phyloP scores from a whole-genome alignment of 2,113 vertebrate genomes.

The Ochotona princeps region DNA sequence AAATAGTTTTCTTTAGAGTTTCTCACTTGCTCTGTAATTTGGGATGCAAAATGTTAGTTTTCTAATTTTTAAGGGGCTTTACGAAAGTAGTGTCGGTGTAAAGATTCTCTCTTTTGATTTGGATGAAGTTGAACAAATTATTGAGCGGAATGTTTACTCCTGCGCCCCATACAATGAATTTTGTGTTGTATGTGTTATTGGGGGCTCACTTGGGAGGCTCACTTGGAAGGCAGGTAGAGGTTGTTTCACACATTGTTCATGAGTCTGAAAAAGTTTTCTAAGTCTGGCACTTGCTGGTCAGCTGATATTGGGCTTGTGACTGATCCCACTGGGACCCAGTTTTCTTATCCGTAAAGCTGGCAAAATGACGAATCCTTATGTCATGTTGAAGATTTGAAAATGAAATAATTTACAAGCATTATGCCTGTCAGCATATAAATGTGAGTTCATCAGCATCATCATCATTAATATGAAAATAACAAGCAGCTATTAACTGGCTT shows the following conservation, averaged over 20 bases:
- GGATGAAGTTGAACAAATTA: slow-evolving; percentile 21
- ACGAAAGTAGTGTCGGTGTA: neutral
- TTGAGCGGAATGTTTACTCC: neutral
- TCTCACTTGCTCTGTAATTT: slow-evolving; percentile 4
- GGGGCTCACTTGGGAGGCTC: no score
- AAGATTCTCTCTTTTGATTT: slow-evolving; percentile 40
- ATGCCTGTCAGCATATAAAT: neutral
- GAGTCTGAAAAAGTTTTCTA: neutral
- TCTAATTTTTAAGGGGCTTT: slow-evolving; percentile 25
- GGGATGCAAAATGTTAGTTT: slow-evolving; percentile 3
- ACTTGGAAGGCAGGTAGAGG: neutral
- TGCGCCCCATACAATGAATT: neutral
- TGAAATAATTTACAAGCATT: slow-evolving; percentile 10
- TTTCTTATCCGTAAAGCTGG: neutral
- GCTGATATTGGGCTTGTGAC: neutral
- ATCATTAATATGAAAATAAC: neutral
- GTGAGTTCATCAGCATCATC: neutral
- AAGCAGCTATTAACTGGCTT: neutral
- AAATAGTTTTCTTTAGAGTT: slow-evolving; percentile 34
- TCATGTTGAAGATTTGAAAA: neutral
- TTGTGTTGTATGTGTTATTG: neutral
- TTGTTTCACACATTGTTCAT: neutral
- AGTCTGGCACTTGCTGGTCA: neutral
- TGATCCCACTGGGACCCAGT: neutral
- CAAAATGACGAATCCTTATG: neutral